phyloP scores from a whole-genome alignment of 2,888 invertebrate species.

The Phragmatobia fuliginosa region DNA sequence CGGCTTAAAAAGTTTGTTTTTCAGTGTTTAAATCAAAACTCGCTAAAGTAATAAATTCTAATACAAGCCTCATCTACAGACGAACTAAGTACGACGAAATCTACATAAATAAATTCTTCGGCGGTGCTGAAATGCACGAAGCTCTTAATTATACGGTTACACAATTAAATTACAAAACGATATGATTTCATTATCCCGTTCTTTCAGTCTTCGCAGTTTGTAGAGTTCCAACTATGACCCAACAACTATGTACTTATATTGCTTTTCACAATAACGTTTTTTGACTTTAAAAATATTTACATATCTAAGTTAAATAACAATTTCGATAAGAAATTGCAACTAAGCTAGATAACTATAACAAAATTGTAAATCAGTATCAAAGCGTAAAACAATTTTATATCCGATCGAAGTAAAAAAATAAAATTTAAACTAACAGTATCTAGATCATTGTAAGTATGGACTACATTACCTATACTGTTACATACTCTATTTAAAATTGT shows the following conservation, averaged over 20 bases:
- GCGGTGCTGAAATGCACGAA: conserved; percentile 72
- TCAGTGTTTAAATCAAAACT: conserved; percentile 20
- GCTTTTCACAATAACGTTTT: conserved; percentile 73
- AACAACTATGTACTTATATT: conserved; percentile 78
- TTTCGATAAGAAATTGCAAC: conserved; percentile 68
- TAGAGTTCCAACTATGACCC: conserved; percentile 82
- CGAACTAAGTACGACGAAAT: conserved; percentile 58
- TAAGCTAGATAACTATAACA: conserved; percentile 62
- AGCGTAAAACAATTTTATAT: conserved; percentile 60
- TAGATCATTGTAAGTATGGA: conserved; percentile 64
- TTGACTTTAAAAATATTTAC: conserved; percentile 73
- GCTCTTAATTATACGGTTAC: conserved; percentile 79
- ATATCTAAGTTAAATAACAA: conserved; percentile 69
- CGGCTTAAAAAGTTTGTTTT: background rate
- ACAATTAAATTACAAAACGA: conserved; percentile 84
- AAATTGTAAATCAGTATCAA: conserved; percentile 68
- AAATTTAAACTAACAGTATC: conserved; percentile 58
- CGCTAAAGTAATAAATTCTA: conserved; percentile 48
- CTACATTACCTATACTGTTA: conserved; percentile 69
- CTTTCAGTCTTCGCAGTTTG: conserved; percentile 85
- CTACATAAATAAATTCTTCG: conserved; percentile 63
- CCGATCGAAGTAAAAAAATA: conserved; percentile 65
- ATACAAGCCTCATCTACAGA: conserved; percentile 58
- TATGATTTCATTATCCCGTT: conserved; percentile 84
- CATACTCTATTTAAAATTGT: conserved; percentile 73